These are phyloP conservation scores for Schizothorax lantsangensis DNA, from an alignment of 2,797 vertebrate species.

Conservation along the genomic window DNA sequence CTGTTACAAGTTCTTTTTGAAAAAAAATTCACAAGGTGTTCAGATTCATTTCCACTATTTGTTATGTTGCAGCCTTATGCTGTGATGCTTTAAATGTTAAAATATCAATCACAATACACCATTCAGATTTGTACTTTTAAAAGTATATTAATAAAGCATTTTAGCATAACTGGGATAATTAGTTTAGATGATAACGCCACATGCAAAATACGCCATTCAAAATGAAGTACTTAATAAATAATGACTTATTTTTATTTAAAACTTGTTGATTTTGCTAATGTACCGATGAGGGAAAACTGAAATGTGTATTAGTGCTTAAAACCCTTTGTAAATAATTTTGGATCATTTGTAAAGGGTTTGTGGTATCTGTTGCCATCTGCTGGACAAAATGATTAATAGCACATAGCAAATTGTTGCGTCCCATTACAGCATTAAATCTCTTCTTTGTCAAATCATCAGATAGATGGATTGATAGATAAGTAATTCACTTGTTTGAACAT, in stretches of 20 bases:
- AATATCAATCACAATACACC: neutral
- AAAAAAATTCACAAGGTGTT: too few species aligned
- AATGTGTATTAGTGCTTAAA: neutral
- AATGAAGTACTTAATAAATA: neutral
- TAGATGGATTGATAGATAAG: neutral
- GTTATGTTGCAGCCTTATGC: neutral
- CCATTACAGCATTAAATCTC: neutral
- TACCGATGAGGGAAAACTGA: too few species aligned
- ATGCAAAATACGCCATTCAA: neutral
- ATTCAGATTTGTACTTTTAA: neutral
- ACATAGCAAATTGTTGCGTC: too few species aligned
- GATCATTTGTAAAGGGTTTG: neutral
- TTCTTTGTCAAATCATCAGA: neutral
- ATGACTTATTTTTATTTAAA: neutral
- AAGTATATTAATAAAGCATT: neutral
- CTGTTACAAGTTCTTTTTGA: too few species aligned
- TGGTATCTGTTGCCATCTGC: neutral
- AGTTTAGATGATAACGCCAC: neutral
- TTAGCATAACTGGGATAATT: neutral
- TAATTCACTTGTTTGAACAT: neutral
- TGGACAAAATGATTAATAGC: slow-evolving; percentile 10
- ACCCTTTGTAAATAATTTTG: neutral
- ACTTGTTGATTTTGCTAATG: too few species aligned
- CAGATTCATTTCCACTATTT: neutral
- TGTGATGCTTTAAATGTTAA: neutral